Base-by-base conservation (phyloP, 1,140 invertebrate genomes). In the Zaprionus ornatus region DNA sequence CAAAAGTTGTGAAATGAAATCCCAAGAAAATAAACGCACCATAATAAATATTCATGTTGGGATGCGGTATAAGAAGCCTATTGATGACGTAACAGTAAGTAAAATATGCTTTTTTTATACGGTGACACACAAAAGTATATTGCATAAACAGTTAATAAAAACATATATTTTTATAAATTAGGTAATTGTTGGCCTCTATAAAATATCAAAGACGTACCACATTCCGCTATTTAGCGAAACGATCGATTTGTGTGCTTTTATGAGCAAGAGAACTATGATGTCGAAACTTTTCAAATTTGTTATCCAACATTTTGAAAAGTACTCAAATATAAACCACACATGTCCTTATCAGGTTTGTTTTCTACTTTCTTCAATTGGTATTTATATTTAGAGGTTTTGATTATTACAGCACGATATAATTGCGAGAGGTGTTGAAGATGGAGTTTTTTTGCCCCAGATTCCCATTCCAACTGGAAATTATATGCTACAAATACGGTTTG, bases 381-480 rank as follows among this genome's bases (percentile, higher is more conserved):
- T 52, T 19, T 32, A 63, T 23, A 15, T 2, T n/a, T 25, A 61
- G 50, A 3, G 25, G 27, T 19, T 25, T 17, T 71, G 1, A 17
- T 54, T 67, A 48, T n/a, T 48, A 45, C n/a, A 62, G 79, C 40
- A 80, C 7, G 81, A 84, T 40, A 56, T 70, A n/a, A 80, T 82
- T 21, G 21, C 66, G 0, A 74, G 60, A 1, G 67, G 67, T 32
- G 21, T 40, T 21, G 19, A 37, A 0, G 9, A 29, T 21, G 42
- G 35, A 17, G 3, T 6, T 0, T 2, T 40, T n/a, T 21, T 65
- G 6, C 1, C 25, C 2, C 25, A 77, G 3, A 74, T 84, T n/a
- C 81, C 81, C 1, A 50, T 67, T 3, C 81, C 81, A 1, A 73
- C 50, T 12, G 81, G 81, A 13, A 61, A 62, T 25, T 84, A 84